Evolutionary conservation across 2,113 vertebrate species (phyloP).

Genomic region (Donacobius atricapilla): DNA sequence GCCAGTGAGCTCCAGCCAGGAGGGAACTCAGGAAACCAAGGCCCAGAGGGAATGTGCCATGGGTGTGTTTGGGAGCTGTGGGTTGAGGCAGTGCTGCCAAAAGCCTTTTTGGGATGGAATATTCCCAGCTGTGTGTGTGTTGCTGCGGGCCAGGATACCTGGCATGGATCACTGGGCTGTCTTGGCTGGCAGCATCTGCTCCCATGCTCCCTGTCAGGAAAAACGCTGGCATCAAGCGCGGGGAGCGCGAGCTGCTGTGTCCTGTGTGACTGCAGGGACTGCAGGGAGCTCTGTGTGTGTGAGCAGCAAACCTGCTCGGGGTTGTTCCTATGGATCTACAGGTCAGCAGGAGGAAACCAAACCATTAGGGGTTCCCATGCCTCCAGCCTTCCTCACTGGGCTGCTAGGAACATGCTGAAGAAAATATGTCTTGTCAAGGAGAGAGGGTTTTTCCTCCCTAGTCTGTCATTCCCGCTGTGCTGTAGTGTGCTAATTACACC

Average conservation of each 20-base stretch:
- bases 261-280: neutral
- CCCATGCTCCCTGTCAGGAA: neutral
- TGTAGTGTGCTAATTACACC: neutral
- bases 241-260: neutral
- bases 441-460: fast-evolving
- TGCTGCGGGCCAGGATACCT: fast-evolving
- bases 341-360: neutral
- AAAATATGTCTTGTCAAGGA: neutral
- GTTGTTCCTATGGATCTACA: neutral
- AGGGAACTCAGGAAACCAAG: neutral
- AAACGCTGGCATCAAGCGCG: neutral
- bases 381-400: neutral
- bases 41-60: fast-evolving
- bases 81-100: neutral
- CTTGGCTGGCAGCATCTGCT: neutral
- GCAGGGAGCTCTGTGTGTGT: neutral
- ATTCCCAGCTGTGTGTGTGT: fast-evolving
- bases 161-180: neutral
- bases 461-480: neutral
- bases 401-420: neutral
- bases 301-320: neutral
- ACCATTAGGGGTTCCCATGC: neutral
- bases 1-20: neutral
- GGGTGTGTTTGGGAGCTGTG: neutral
- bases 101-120: neutral